phyloP scores from a whole-genome alignment of 2,113 vertebrate species.

The Oreocharis arfaki region DNA sequence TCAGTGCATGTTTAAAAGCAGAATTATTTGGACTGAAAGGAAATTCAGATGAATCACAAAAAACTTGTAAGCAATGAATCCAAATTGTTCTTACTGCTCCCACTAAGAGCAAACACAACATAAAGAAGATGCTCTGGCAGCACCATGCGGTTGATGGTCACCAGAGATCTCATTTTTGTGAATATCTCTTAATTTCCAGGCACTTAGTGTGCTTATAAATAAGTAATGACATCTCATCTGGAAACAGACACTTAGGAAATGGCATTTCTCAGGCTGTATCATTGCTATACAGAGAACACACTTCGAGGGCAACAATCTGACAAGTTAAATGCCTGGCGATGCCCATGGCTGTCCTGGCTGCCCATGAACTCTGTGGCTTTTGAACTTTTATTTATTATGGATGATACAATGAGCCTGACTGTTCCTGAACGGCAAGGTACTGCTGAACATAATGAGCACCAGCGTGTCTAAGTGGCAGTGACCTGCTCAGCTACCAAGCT shows the following conservation, averaged over 20 bases:
- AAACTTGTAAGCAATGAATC: background rate
- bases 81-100: background rate
- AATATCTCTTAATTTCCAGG: background rate
- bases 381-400: background rate
- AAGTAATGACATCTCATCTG: background rate
- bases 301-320: background rate
- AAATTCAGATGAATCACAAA: background rate
- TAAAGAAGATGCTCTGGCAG: background rate
- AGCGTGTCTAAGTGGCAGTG: fast-evolving
- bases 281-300: background rate
- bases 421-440: background rate
- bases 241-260: background rate
- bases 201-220: background rate
- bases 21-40: background rate
- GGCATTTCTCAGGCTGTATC: background rate
- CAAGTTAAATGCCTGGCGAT: background rate
- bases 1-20: fast-evolving
- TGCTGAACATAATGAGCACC: background rate
- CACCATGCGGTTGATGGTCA: background rate
- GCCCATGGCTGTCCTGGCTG: background rate
- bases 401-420: background rate
- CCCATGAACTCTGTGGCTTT: background rate
- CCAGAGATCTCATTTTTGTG: background rate
- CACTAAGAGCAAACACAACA: background rate
- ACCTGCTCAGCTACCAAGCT: background rate